Evolutionary conservation across 1,140 invertebrate species (phyloP).

Genomic region (Holotrichia oblita): DNA sequence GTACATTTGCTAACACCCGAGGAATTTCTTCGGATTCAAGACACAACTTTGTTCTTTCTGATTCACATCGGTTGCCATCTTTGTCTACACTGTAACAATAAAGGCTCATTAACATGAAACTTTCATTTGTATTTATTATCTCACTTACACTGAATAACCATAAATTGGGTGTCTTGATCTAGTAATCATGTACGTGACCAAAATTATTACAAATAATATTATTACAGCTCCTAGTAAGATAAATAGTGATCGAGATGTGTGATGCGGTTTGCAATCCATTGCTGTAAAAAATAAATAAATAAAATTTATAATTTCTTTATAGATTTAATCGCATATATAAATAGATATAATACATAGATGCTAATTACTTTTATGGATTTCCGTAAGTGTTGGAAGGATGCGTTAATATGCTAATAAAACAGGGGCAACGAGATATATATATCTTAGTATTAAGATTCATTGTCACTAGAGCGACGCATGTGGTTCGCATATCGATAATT

Average conservation of each 20-base stretch:
- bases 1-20: neutral
- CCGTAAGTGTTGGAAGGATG: too few species aligned
- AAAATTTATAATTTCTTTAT: too few species aligned
- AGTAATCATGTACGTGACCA: conserved; percentile 91
- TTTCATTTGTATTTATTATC: neutral
- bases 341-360: too few species aligned
- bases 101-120: neutral
- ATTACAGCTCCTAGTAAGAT: conserved; percentile 94
- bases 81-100: neutral
- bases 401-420: too few species aligned
- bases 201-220: conserved; percentile 87
- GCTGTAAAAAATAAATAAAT: conserved; percentile 65
- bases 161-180: conserved; percentile 80
- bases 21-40: neutral
- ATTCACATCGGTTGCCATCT: neutral
- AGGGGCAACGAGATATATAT: too few species aligned
- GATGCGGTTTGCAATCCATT: conserved; percentile 75
- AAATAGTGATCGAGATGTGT: conserved; percentile 82
- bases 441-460: too few species aligned
- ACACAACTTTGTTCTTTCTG: neutral
- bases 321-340: too few species aligned
- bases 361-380: too few species aligned
- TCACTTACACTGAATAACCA: conserved; percentile 83
- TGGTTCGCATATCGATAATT: too few species aligned
- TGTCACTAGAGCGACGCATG: too few species aligned